Conservation (phyloP, 2,113 vertebrate genomes). For the Sander lucioperca region DNA sequence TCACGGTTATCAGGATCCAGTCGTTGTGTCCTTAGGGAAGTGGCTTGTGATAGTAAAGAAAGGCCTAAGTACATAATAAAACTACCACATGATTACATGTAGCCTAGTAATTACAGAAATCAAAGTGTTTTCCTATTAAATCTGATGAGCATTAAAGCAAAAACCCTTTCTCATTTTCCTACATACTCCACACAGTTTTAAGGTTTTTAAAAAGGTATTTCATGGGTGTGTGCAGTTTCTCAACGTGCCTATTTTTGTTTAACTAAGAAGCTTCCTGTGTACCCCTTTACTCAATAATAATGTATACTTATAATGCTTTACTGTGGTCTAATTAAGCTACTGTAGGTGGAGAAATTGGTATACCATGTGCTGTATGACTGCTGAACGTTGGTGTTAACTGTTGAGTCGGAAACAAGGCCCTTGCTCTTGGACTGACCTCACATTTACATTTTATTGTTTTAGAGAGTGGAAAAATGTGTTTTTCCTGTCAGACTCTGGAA, state of each 20-base stretch:
- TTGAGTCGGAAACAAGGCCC: constrained; percentile 39
- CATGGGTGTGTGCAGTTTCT: neutral
- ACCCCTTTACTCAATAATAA: no score
- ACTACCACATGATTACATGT: neutral
- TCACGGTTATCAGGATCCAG: constrained; percentile 8
- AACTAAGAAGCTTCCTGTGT: neutral
- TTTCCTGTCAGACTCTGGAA: constrained; percentile 71
- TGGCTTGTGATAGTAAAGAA: neutral
- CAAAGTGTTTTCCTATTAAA: neutral
- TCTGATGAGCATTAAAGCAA: neutral
- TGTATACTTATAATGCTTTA: no score
- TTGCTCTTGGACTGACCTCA: constrained; percentile 39
- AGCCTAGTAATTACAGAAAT: neutral
- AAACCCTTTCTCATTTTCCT: neutral
- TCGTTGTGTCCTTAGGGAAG: neutral
- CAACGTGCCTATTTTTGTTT: neutral
- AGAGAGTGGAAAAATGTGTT: constrained; percentile 63
- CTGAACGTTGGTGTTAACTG: neutral
- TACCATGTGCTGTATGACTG: neutral
- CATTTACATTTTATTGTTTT: constrained; percentile 68
- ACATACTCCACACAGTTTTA: neutral
- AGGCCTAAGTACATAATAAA: neutral
- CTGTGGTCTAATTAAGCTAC: neutral
- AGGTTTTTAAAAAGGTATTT: neutral
- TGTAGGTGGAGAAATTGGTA: neutral